These are phyloP conservation scores for Aphelenchoides besseyi DNA, from an alignment of 1,140 invertebrate species.

Conservation along the genomic window DNA sequence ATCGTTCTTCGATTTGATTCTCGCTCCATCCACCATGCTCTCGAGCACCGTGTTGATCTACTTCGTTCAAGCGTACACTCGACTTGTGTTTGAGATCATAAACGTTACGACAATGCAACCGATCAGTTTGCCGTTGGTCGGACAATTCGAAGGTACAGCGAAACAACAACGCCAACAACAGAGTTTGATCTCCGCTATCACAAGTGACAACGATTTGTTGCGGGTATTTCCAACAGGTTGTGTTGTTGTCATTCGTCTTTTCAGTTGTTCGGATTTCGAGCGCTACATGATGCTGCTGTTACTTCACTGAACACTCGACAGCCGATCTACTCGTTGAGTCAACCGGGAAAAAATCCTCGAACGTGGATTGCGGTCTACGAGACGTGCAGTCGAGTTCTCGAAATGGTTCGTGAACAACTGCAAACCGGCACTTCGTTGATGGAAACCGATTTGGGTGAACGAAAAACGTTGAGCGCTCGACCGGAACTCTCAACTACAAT, in stretches of 20 bases:
- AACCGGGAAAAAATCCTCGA: slow-evolving; percentile 13
- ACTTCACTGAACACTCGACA: neutral
- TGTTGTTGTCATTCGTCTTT: neutral
- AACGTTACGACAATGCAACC: slow-evolving; percentile 16
- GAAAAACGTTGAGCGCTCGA: neutral
- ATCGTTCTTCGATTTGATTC: slow-evolving; percentile 12
- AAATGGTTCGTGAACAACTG: neutral
- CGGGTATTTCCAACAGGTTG: neutral
- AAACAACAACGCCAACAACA: neutral
- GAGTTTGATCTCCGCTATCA: slow-evolving; percentile 6
- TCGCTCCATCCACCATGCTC: neutral
- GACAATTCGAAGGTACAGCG: neutral
- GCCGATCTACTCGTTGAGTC: slow-evolving; percentile 13
- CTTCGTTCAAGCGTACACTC: neutral
- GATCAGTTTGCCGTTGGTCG: neutral
- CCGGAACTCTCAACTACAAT: neutral
- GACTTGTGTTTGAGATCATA: slow-evolving; percentile 6
- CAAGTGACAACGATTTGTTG: slow-evolving; percentile 8
- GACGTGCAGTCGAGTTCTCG: neutral
- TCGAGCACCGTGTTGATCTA: neutral
- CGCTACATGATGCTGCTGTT: neutral
- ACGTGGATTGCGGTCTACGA: slow-evolving; percentile 10
- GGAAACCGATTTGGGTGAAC: neutral
- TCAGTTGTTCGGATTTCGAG: slow-evolving; percentile 12
- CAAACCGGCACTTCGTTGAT: neutral